Base-by-base conservation (phyloP, 2,888 invertebrate genomes). In the Parasteatoda lunata region DNA sequence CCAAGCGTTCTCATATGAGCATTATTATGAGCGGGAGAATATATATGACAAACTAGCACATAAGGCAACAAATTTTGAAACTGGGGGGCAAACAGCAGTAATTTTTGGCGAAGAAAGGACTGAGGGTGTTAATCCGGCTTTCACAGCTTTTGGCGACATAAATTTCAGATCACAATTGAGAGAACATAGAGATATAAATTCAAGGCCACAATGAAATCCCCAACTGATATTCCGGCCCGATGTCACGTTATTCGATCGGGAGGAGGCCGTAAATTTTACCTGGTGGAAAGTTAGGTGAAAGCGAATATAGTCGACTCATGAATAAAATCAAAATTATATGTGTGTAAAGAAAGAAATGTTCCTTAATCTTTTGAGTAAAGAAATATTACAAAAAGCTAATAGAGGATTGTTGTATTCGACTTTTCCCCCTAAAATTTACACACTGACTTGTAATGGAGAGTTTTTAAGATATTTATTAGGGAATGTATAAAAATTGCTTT, bases 271-370 rank as follows among this genome's bases (percentile, higher is more conserved):
- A 86, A 86, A 77, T 86, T 86, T 49, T 59, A 15, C 9, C 76
- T 69, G 66, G 66, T 9, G 9, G 65, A 77, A 52, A 69, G 68
- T 68, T 13, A 69, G 45, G 48, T 64, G 30, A 5, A 5, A 47
- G 47, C 48, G 13, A 65, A 45, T n/a, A 51, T 47, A 66, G 71
- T 11, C 49, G 70, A 45, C 49, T n/a, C 72, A 86, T 86, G 85
- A 86, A 86, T 86, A 86, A 86, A 86, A 86, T 86, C 76, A 69
- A 80, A 86, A 86, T 86, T 86, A 86, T 86, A 77, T 86, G 77
- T 59, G 59, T 70, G 80, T 80, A 86, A 86, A 66, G 85, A 71
- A 47, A 65, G 65, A 80, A 86, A 86, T 80, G 80, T 71, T 49
- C 68, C 8, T 75, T 86, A 86, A 86, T 86, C 85, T 79, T 76